Evolutionary conservation across 2,888 invertebrate species (phyloP), one percentile per base, ranked within the genome.

Genomic region (Pristionchus maxplancki): DNA sequence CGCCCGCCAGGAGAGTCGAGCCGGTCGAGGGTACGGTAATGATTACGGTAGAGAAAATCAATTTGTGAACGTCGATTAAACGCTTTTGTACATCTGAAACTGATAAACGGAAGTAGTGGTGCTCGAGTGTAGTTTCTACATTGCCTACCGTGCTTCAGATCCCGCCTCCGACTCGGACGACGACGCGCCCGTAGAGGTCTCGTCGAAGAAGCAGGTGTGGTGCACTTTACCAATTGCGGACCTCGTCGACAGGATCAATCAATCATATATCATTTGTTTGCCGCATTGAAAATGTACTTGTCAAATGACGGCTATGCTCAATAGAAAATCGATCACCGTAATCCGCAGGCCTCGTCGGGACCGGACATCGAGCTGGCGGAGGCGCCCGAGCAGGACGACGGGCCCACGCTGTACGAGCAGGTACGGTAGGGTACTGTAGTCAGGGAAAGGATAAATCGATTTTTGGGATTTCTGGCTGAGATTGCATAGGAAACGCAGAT

Each of bases 131-230:
- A 24, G 17, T 58, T 4, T 58, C 58, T 24, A 20, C 17, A 58
- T 58, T 58, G 58, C 13, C 40, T 24, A n/a, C 44, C 44, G 6
- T 9, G 44, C 11, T 44, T 44, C 28, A 44, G 40, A 44, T 13
- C 78, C 82, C 20, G 82, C 53, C 53, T 83, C 82, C 50, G 82
- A 83, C 50, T 83, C 82, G 31, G 82, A 83, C 34, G 82, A 83
- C 53, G 82, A 83, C 24, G 82, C 82, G 24, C 82, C 82, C 82
- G 53, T 83, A 20, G 82, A 83, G 53, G 24, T 83, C 53, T 83
- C 82, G 50, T 83, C 82, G 82, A 83, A 83, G 82, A 34, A 53
- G 82, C 81, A 28, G 74, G 74, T 40, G 40, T 28, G n/a, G n/a
- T n/a, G 34, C 8, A 67, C 15, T 67, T 34, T 34, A 34, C 67